Percentiles rank a stretch among this genome's conserved stretches.
phyloP scores from a whole-genome alignment of 2,113 vertebrate species.

The Lonchura striata region DNA sequence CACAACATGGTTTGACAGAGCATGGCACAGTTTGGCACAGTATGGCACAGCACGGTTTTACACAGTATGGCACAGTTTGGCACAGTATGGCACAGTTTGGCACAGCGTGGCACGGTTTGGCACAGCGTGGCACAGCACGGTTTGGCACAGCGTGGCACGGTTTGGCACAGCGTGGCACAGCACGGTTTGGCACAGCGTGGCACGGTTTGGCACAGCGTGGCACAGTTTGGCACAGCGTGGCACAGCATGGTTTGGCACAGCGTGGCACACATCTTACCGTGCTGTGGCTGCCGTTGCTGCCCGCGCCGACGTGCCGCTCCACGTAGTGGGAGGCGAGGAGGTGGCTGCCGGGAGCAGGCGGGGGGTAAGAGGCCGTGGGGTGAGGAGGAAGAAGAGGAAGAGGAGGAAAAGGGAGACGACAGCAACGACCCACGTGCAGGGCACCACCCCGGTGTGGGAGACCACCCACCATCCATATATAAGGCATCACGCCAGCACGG shows the following conservation, averaged over 20 bases:
- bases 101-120: neutral
- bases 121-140: neutral
- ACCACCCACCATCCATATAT: fast-evolving
- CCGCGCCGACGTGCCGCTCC: constrained; percentile 81
- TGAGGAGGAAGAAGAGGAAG: neutral
- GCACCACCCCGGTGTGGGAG: fast-evolving
- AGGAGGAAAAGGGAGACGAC: neutral
- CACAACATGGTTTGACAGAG: neutral
- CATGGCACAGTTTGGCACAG: neutral
- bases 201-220: neutral
- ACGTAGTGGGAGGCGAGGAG: constrained; percentile 88
- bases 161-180: neutral
- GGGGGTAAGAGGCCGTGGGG: neutral
- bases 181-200: neutral
- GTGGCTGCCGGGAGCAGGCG: constrained; percentile 73
- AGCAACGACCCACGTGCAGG: neutral
- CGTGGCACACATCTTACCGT: constrained; percentile 68
- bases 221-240: neutral
- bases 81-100: neutral
- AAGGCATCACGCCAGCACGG: fast-evolving
- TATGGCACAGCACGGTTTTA: neutral
- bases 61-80: neutral
- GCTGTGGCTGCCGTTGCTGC: constrained; percentile 75
- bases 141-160: fast-evolving
- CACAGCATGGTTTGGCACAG: fast-evolving